Percentiles rank a stretch among this genome's conserved stretches.
phyloP scores from a whole-genome alignment of 2,797 vertebrate species.

The Syngnathus acus region DNA sequence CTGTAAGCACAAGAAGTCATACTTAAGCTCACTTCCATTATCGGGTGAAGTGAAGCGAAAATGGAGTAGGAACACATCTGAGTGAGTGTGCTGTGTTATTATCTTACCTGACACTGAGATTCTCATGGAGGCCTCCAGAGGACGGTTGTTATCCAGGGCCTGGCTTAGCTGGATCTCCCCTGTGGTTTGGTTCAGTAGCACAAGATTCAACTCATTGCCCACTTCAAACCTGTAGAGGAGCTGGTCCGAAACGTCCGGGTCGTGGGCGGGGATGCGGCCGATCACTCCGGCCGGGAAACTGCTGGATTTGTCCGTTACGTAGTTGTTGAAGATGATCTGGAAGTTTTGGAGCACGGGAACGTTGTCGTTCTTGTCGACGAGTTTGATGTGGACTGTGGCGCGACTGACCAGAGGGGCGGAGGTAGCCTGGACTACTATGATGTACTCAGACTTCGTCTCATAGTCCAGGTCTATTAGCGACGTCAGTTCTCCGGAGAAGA shows the following conservation, averaged over 20 bases:
- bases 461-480: conserved; percentile 90
- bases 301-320: conserved; percentile 85
- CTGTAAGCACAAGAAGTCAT: conserved; percentile 16
- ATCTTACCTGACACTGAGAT: conserved; percentile 89
- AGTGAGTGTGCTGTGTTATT: conserved; percentile 2
- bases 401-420: conserved; percentile 92
- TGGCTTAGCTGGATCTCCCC: conserved; percentile 87
- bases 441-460: conserved; percentile 81
- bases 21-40: conserved; percentile 39
- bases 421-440: conserved; percentile 93
- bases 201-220: conserved; percentile 87
- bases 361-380: conserved; percentile 90
- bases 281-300: conserved; percentile 89
- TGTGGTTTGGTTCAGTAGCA: conserved; percentile 83
- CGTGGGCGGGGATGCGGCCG: conserved; percentile 83
- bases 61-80: conserved; percentile 8
- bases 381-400: conserved; percentile 85
- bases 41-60: conserved; percentile 22
- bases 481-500: conserved; percentile 91
- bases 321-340: conserved; percentile 97
- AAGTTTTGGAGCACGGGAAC: conserved; percentile 87
- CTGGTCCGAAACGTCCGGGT: conserved; percentile 85
- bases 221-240: conserved; percentile 83
- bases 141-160: conserved; percentile 90
- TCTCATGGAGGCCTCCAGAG: conserved; percentile 90